Conservation (phyloP, 2,113 vertebrate genomes). For the Petroica traversi region DNA sequence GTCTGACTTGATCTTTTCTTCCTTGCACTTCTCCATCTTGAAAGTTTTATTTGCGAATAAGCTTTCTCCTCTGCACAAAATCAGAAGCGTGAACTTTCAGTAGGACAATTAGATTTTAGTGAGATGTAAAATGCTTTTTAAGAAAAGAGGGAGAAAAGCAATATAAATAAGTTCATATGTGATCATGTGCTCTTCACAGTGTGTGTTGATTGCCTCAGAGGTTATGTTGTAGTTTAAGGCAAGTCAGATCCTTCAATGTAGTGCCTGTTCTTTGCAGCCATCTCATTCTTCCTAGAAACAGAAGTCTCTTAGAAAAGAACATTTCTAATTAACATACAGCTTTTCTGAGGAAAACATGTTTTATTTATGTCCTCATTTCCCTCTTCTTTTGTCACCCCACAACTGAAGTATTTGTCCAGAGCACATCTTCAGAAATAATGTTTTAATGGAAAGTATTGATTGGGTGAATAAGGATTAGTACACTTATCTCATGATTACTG, state of each 20-base stretch:
- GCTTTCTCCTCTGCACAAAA: neutral
- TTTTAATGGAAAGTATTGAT: neutral
- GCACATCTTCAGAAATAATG: neutral
- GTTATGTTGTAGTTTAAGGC: neutral
- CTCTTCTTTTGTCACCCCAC: neutral
- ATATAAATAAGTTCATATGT: neutral
- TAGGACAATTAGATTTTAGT: neutral
- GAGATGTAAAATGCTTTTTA: neutral
- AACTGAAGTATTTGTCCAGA: neutral
- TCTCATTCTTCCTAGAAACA: neutral
- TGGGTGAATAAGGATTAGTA: neutral
- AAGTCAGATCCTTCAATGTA: neutral
- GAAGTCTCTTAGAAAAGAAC: neutral
- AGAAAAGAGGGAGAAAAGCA: neutral
- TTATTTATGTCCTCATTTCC: neutral
- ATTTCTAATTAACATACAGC: neutral
- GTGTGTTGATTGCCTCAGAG: neutral
- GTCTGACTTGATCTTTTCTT: constrained; percentile 20
- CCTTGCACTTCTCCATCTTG: neutral
- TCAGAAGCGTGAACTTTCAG: neutral
- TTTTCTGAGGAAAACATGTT: neutral
- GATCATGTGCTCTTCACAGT: neutral
- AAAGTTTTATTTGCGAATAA: neutral
- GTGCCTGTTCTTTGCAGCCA: neutral
- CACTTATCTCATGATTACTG: neutral